These are phyloP conservation scores for Ictidomys tridecemlineatus DNA, from an alignment of 2,113 vertebrate species.

Conservation along the genomic window DNA sequence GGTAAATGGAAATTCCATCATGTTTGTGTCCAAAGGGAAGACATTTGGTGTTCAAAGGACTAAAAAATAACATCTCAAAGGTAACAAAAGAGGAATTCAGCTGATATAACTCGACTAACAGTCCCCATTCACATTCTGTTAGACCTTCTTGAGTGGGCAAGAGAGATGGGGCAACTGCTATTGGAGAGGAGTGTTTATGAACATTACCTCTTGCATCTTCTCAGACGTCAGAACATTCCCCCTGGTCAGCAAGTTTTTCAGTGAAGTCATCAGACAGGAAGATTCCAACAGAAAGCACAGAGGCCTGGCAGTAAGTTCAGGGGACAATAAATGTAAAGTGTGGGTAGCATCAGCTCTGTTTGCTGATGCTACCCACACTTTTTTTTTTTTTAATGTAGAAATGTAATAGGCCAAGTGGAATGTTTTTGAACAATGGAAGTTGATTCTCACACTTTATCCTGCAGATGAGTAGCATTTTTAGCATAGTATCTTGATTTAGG, in stretches of 20 bases:
- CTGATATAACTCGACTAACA: background rate
- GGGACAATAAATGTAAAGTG: background rate
- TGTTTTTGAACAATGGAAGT: slow-evolving; percentile 20
- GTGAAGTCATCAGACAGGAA: background rate
- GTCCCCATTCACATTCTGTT: background rate
- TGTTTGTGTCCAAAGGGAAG: background rate
- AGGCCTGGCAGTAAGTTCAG: background rate
- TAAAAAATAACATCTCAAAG: background rate
- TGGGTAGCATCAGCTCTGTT: background rate
- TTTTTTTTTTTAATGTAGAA: background rate
- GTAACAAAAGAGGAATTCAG: background rate
- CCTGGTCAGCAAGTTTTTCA: background rate
- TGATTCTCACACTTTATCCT: background rate
- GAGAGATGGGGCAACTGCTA: background rate
- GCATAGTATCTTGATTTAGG: background rate
- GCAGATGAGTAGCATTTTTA: background rate
- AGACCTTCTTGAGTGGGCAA: background rate
- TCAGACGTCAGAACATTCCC: background rate
- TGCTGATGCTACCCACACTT: no score
- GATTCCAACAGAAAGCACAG: background rate
- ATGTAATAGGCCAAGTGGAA: background rate
- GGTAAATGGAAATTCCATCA: background rate
- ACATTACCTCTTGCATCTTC: background rate
- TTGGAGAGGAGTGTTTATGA: background rate
- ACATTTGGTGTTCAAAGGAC: background rate